Percentiles rank a stretch among this genome's conserved stretches.
Evolutionary conservation across 2,888 invertebrate genomes (phyloP).

Genomic region (Microdon myrmicae): DNA sequence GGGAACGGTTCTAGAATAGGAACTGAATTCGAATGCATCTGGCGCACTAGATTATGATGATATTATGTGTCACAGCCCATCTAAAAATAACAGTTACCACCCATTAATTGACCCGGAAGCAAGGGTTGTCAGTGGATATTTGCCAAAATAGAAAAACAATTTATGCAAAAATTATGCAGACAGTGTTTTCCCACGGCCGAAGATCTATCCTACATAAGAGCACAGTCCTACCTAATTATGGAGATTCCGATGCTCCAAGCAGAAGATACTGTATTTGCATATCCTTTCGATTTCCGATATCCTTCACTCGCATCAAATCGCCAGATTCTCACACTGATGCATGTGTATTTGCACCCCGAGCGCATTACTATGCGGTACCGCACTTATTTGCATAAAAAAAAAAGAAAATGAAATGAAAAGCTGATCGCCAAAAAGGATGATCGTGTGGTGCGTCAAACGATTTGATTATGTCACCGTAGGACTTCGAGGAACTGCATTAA

Average conservation of each 20-base stretch:
- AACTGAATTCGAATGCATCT: too few species aligned
- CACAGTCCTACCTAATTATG: constrained; percentile 21
- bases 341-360: too few species aligned
- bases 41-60: too few species aligned
- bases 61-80: too few species aligned
- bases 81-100: too few species aligned
- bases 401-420: constrained; percentile 45
- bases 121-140: too few species aligned
- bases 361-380: constrained; percentile 20
- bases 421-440: constrained; percentile 20
- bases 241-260: constrained; percentile 10
- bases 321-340: neutral
- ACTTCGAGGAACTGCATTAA: constrained; percentile 24
- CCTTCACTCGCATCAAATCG: neutral
- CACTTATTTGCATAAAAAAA: constrained; percentile 42
- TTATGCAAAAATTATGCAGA: constrained; percentile 14
- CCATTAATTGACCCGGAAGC: too few species aligned
- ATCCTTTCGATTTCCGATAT: constrained; percentile 6
- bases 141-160: constrained; percentile 25
- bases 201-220: neutral
- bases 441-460: constrained; percentile 31
- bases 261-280: constrained; percentile 31
- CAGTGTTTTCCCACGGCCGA: constrained; percentile 40
- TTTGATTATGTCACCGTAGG: constrained; percentile 43
- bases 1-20: too few species aligned